Base-by-base conservation (phyloP, 2,888 invertebrate genomes). In the Xestia sexstrigata region DNA sequence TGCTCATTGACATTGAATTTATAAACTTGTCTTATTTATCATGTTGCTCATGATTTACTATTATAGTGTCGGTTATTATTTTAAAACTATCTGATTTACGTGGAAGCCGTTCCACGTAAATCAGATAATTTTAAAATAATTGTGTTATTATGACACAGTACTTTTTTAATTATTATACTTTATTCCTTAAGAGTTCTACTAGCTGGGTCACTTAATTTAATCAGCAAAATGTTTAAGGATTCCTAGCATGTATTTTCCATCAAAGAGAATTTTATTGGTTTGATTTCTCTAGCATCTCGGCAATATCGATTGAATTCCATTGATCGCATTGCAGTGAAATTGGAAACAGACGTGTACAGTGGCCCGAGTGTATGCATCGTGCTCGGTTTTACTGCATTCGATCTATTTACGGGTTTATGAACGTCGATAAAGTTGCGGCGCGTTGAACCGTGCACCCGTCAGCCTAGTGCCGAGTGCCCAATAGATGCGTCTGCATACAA, bases 401-500 rank as follows among this genome's bases (percentile, higher is more conserved):
- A 95, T 95, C 95, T 96, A 95, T 95, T 95, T 95, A 95, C 94
- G 92, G 94, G 92, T 95, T 94, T 95, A 95, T 94, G 94, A 94
- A 94, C 89, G 92, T 81, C 93, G 92, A 94, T 95, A 95, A 95
- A 94, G 91, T 92, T 88, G 87, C 83, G 87, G 92, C 93, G 91
- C 93, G 92, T 94, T 93, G 93, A 93, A 94, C 93, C 91, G 87
- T 78, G 77, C 82, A 76, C 79, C 87, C 83, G 83, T 86, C 87
- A 85, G 88, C 87, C 83, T 84, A 87, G 63, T 82, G 89, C 86
- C 80, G 84, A 87, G 52, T 82, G 83, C 88, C 86, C 71, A 76
- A 83, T 87, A 85, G 83, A 88, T 87, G 86, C 83, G 87, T 90
- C 88, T 87, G 86, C 87, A 85, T 89, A 87, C 87, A 82, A 87